Percentiles rank a stretch among this genome's conserved stretches.
Evolutionary conservation across 2,888 invertebrate genomes (phyloP).

Genomic region (Conistra vaccinii): DNA sequence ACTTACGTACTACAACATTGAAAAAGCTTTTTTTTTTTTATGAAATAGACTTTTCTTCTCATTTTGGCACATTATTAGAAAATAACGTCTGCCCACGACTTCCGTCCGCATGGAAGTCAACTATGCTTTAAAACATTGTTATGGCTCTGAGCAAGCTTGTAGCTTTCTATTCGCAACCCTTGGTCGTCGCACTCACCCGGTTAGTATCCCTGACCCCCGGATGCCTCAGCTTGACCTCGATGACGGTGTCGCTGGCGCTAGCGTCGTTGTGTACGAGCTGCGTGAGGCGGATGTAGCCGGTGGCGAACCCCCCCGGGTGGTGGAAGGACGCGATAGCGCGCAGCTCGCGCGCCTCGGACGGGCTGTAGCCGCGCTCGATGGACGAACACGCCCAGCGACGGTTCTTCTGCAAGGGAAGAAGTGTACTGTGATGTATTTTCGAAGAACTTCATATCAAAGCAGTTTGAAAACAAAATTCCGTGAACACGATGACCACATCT

Average conservation of each 20-base stretch:
- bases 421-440: too few relatives aligned
- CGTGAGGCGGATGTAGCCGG: conserved; percentile 95
- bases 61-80: too few relatives aligned
- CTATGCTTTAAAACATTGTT: background rate
- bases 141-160: background rate
- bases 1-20: too few relatives aligned
- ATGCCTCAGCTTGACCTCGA: conserved; percentile 97
- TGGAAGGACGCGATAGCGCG: conserved; percentile 97
- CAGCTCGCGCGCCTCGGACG: conserved; percentile 96
- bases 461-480: too few relatives aligned
- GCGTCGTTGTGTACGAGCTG: conserved; percentile 97
- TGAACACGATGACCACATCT: too few relatives aligned
- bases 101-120: too few relatives aligned
- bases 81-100: too few relatives aligned
- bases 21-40: too few relatives aligned
- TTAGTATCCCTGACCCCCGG: conserved; percentile 96
- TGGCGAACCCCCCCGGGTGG: conserved; percentile 96
- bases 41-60: too few relatives aligned
- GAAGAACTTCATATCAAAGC: too few relatives aligned
- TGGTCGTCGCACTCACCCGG: conserved; percentile 85
- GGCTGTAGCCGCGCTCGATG: conserved; percentile 96
- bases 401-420: conserved; percentile 77
- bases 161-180: background rate
- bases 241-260: conserved; percentile 96
- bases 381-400: conserved; percentile 96